Evolutionary conservation across 1,140 invertebrate genomes (phyloP), one percentile per base, ranked within the genome.

Genomic region (Caenorhabditis elegans): DNA sequence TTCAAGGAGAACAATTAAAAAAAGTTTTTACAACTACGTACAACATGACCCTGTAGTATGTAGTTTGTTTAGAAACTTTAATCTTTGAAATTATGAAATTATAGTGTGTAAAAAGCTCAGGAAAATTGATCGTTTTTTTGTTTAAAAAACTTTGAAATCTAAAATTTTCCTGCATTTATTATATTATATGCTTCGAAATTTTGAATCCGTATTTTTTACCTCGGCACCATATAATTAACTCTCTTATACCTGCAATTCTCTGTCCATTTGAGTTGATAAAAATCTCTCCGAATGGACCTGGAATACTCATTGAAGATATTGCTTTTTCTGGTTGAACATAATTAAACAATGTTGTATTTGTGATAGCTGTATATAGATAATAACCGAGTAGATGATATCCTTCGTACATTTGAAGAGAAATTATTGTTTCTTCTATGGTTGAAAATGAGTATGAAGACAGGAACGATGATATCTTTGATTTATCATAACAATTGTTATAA

Each of bases 331-430:
- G 60, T 11, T 24, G 2, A 15, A 39, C 34, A 39, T 70, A 70
- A 70, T 70, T 70, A 4, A 70, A 70, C 19, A 70, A n/a, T 8
- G 60, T 70, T 19, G 34, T 39, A 19, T 70, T 24, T 0, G 34
- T 39, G 4, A 31, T 34, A 11, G 60, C 60, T 22, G 34, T 43
- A 13, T 39, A 70, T 2, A 70, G 60, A 70, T 70, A 70, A 22
- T 39, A 24, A 22, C 60, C 60, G 19, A 70, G 60, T 43, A 70
- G n/a, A 39, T 70, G 34, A n/a, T 70, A 70, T 19, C 34, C 60
- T 70, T 70, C 60, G 19, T 70, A 70, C 60, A 70, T 70, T 70
- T 70, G 60, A 22, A 70, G 60, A 17, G 60, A 70, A 3, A 70
- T 70, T 19, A 70, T 24, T 2, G 60, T 39, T 22, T 70, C 60